These are phyloP conservation scores for Eurystomus gularis DNA, from an alignment of 2,113 vertebrate genomes.

Conservation along the genomic window DNA sequence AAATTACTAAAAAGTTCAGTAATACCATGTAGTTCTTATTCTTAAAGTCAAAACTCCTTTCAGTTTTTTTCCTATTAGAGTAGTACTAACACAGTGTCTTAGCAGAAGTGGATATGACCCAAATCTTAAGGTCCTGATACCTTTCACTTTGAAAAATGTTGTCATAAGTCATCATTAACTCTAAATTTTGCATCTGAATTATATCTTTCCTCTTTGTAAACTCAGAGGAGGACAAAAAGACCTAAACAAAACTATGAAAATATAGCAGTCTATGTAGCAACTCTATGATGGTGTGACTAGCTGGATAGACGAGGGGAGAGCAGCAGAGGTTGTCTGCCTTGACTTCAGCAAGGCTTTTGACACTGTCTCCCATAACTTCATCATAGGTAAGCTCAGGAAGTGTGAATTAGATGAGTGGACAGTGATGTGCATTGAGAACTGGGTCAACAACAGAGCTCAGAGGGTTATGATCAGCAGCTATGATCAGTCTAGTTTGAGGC, in stretches of 20 bases:
- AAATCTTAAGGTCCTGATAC: background rate
- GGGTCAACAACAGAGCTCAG: no score
- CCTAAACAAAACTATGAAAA: background rate
- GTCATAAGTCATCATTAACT: background rate
- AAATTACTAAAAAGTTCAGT: background rate
- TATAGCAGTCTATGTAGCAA: background rate
- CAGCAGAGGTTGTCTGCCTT: no score
- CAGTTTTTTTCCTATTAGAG: background rate
- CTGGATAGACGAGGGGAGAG: no score
- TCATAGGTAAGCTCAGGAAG: no score
- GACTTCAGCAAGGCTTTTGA: no score
- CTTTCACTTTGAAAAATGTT: background rate
- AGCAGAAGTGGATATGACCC: accelerated
- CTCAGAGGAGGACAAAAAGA: background rate
- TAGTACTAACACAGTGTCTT: background rate
- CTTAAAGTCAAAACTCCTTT: background rate
- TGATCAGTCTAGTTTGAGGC: no score
- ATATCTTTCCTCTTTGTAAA: background rate
- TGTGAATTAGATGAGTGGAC: no score
- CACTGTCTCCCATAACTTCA: no score
- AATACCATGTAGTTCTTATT: background rate
- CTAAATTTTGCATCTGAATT: background rate
- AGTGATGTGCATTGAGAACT: no score
- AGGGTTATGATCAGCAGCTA: no score
- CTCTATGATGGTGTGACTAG: no score